Conservation (phyloP, 2,888 invertebrate species). For the Lapara coniferarum region DNA sequence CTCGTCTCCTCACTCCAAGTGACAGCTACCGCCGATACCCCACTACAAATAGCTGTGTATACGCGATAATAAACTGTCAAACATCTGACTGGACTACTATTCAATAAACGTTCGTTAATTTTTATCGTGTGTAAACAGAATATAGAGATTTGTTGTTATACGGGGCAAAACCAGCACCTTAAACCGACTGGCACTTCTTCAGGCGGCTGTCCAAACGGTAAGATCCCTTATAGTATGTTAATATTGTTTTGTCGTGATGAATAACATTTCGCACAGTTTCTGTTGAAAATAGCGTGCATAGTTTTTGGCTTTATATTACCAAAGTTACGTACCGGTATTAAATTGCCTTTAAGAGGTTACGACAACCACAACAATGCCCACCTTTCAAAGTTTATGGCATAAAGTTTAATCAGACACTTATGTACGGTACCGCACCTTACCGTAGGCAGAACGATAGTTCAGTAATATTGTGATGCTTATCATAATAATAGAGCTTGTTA, state of each 20-base stretch:
- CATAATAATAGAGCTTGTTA: not conserved
- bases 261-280: not conserved
- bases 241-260: conserved; percentile 6
- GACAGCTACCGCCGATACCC: conserved; percentile 67
- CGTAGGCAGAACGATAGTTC: not conserved
- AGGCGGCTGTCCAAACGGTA: conserved; percentile 73
- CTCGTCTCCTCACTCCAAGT: conserved; percentile 57
- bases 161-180: conserved; percentile 59
- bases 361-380: conserved; percentile 37
- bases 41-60: conserved; percentile 54
- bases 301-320: conserved; percentile 42
- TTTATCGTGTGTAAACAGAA: conserved; percentile 41
- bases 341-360: conserved; percentile 48
- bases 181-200: conserved; percentile 53
- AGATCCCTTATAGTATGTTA: conserved; percentile 42
- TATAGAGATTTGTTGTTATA: conserved; percentile 56
- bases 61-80: conserved; percentile 51
- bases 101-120: conserved; percentile 35
- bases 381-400: not conserved
- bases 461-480: not conserved
- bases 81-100: conserved; percentile 12
- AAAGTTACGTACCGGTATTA: not conserved
- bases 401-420: not conserved
- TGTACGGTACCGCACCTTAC: not conserved
- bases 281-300: not conserved